phyloP scores from a whole-genome alignment of 2,113 vertebrate genomes.

The Sylvia atricapilla region DNA sequence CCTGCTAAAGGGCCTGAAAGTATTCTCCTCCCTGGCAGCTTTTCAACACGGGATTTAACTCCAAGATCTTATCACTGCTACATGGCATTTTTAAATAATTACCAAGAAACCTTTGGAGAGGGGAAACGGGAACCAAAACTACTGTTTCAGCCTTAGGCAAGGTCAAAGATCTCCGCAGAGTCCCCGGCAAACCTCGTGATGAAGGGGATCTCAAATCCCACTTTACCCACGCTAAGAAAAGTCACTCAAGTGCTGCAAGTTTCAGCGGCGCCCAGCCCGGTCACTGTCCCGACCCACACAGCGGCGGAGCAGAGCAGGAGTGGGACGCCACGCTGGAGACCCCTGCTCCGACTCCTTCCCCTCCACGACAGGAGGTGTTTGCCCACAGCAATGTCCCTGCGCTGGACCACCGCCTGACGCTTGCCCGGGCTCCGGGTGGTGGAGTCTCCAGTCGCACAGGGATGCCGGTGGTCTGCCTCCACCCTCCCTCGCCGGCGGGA shows the following conservation, averaged over 20 bases:
- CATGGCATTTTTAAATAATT: not conserved
- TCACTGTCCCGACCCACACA: not conserved
- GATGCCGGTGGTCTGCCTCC: not conserved
- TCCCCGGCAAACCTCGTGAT: not conserved
- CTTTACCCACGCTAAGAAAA: not conserved
- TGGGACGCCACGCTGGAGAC: not conserved
- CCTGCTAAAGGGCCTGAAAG: not conserved
- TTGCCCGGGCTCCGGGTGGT: not conserved
- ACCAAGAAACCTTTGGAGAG: not conserved
- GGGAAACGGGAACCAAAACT: constrained; percentile 2
- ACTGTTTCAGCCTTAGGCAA: not conserved
- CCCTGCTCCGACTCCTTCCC: not conserved
- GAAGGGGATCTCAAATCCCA: not conserved
- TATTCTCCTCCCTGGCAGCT: not conserved
- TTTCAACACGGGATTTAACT: not conserved
- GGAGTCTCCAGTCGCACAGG: not conserved
- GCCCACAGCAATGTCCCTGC: not conserved
- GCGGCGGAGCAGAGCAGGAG: not conserved
- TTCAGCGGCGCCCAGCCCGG: not conserved
- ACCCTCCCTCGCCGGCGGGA: not conserved
- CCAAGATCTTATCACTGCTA: not conserved
- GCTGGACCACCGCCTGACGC: not conserved
- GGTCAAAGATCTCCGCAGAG: not conserved
- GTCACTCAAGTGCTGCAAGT: not conserved
- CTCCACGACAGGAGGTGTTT: not conserved